Percentiles rank a stretch among this genome's conserved stretches.
phyloP scores from a whole-genome alignment of 2,888 invertebrate species.

The Macrosiphum euphorbiae region DNA sequence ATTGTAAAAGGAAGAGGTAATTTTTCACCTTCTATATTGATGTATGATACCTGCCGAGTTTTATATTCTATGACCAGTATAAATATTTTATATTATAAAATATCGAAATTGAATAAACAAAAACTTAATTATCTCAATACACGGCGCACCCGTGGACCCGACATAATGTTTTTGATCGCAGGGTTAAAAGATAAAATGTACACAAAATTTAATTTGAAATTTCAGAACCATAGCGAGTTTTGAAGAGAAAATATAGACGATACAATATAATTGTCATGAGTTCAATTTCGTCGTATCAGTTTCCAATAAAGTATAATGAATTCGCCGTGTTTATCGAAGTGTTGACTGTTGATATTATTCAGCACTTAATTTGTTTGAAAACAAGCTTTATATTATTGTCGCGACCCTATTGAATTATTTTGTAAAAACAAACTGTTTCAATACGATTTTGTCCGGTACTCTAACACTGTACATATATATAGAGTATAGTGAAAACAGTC shows the following conservation, averaged over 20 bases:
- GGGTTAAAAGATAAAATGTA: background rate
- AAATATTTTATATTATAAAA: background rate
- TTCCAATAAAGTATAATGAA: background rate
- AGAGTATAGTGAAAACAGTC: background rate
- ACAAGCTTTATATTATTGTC: background rate
- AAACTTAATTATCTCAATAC: background rate
- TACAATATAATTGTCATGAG: background rate
- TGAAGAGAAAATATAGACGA: background rate
- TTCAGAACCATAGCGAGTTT: background rate
- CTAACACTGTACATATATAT: background rate
- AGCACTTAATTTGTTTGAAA: background rate
- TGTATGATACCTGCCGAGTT: background rate
- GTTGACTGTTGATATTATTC: background rate
- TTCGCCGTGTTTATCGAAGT: background rate
- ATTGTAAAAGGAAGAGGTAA: background rate
- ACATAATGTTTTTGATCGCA: background rate
- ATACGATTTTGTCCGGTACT: background rate
- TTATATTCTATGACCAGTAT: background rate
- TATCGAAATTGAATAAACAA: background rate
- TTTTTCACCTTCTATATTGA: background rate
- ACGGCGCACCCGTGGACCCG: background rate
- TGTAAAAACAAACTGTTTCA: background rate
- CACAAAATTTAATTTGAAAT: background rate
- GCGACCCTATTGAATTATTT: background rate
- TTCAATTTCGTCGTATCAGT: background rate